Conservation (phyloP, 2,888 invertebrate genomes). For the Bedellia somnulentella region DNA sequence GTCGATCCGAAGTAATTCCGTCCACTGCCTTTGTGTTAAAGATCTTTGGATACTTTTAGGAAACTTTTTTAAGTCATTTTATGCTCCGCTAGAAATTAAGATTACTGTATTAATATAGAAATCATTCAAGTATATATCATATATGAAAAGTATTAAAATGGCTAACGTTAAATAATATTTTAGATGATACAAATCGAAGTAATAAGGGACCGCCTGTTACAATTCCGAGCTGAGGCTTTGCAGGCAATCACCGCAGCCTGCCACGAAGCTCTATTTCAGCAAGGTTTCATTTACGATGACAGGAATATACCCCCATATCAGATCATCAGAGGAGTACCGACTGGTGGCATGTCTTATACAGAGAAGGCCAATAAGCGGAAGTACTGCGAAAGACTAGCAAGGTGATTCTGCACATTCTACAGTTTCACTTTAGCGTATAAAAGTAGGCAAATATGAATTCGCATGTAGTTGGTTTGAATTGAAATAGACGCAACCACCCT, state of each 20-base stretch:
- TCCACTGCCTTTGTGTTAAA: no score
- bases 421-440: not conserved
- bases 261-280: constrained; percentile 70
- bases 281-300: constrained; percentile 81
- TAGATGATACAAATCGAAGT: constrained; percentile 53
- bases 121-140: no score
- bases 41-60: no score
- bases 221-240: constrained; percentile 37
- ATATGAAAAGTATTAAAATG: no score
- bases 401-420: constrained; percentile 48
- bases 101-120: no score
- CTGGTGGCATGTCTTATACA: constrained; percentile 80
- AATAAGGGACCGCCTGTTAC: constrained; percentile 25
- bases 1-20: no score
- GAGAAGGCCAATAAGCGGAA: constrained; percentile 83
- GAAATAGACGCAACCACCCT: not conserved
- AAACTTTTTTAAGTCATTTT: no score
- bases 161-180: no score
- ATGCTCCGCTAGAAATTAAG: no score
- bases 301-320: constrained; percentile 47
- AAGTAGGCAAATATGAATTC: not conserved
- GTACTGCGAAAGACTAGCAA: constrained; percentile 76
- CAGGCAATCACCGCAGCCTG: constrained; percentile 66
- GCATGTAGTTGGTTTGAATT: not conserved
- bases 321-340: constrained; percentile 60